Percentiles rank a stretch among this genome's conserved stretches.
phyloP scores from a whole-genome alignment of 2,888 invertebrate species.

The Agrotis puta region DNA sequence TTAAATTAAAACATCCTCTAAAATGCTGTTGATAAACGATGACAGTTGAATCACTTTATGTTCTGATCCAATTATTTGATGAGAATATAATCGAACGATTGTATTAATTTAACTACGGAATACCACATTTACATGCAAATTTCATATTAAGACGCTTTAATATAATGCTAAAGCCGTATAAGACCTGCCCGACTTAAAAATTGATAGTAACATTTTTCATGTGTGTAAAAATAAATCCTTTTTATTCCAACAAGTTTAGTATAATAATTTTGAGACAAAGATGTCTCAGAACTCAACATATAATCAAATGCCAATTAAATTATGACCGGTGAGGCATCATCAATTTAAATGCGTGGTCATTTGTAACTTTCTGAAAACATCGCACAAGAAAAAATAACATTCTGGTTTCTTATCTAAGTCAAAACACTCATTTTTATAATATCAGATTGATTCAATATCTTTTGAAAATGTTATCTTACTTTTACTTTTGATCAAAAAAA shows the following conservation, averaged over 20 bases:
- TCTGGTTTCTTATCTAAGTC: background rate
- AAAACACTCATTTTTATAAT: background rate
- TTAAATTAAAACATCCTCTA: slow-evolving; percentile 2
- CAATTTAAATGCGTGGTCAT: slow-evolving; percentile 21
- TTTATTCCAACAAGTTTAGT: slow-evolving; percentile 1
- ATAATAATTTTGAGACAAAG: slow-evolving; percentile 2
- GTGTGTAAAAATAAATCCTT: background rate
- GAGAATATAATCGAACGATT: background rate
- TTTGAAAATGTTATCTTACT: background rate
- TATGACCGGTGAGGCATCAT: slow-evolving; percentile 1
- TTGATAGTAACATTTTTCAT: background rate
- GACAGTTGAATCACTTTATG: background rate
- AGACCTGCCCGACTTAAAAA: background rate
- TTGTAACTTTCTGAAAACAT: slow-evolving; percentile 3
- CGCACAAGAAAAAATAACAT: background rate
- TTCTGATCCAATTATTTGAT: slow-evolving; percentile 8
- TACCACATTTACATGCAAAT: slow-evolving; percentile 21
- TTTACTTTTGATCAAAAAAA: background rate
- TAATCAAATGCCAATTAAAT: slow-evolving; percentile 5
- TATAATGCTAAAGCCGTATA: background rate
- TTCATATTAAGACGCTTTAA: background rate
- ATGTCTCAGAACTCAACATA: background rate
- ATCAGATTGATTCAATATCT: background rate
- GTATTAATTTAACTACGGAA: background rate
- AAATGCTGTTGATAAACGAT: slow-evolving; percentile 22